A percentile compares a stretch with the other conserved stretches of the same genome.
Conservation (phyloP, 2,888 invertebrate species). For the Troglohyphantes excavatus region DNA sequence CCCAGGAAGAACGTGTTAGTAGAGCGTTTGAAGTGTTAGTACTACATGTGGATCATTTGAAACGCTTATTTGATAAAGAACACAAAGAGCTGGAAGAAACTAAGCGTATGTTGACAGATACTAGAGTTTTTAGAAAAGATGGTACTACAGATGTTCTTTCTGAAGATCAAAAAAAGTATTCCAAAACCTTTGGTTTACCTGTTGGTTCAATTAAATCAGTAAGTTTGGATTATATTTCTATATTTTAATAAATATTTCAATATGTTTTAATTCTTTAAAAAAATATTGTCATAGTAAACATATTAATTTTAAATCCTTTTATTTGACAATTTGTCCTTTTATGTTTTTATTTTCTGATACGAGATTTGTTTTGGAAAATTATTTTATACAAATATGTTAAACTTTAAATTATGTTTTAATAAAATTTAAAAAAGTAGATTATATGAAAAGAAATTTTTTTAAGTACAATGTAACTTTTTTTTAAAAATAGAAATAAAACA, state of each 20-base stretch:
- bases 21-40: conserved; percentile 86
- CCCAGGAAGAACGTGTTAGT: conserved; percentile 85
- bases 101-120: conserved; percentile 82
- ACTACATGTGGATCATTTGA: conserved; percentile 85
- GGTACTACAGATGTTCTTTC: conserved; percentile 31
- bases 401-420: no score
- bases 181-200: conserved; percentile 67
- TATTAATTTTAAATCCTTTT: no score
- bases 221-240: no score
- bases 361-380: no score
- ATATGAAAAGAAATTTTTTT: no score
- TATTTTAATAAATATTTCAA: not conserved
- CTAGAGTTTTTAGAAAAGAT: conserved; percentile 59
- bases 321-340: no score
- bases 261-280: not conserved
- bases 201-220: conserved; percentile 76
- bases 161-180: conserved; percentile 70
- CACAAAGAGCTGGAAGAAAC: conserved; percentile 85
- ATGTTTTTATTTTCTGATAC: no score
- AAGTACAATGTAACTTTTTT: no score
- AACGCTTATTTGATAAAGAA: conserved; percentile 85
- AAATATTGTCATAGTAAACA: no score
- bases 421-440: no score
- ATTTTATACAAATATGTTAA: no score
- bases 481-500: no score